Evolutionary conservation across 2,888 invertebrate genomes (phyloP), one percentile per base, ranked within the genome.

Genomic region (Apoderus coryli): DNA sequence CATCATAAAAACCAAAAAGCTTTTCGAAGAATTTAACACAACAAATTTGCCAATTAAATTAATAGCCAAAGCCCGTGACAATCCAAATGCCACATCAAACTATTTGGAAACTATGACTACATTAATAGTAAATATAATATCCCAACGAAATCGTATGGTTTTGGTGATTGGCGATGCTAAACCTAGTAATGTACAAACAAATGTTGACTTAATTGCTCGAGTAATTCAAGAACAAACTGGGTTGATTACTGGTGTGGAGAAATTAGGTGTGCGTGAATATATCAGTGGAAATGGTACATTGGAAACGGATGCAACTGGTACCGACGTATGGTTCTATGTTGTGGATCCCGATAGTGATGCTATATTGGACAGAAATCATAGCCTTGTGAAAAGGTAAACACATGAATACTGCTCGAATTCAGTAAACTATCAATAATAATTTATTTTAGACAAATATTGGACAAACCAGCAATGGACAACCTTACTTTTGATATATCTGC

Each of bases 251-350:
- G 80, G 86, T 0, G 67, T 90, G 25, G 89, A 90, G 50, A 76
- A 76, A 42, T 64, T 90, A n/a, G 75, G 80, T n/a, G 69, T 76
- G 2, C 67, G 79, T 31, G 76, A 81, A 49, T 75, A 65, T 41
- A 52, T 79, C 6, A 73, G 73, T 7, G 72, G 69, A 28, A 86
- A 85, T 50, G 77, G 79, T 3, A 79, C 81, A 0, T 54, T 85
- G 11, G 76, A 77, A 43, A 59, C 58, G 16, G 78, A 82, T 50
- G 61, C 69, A 0, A 65, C 67, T 4, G 82, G 80, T 4, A 84
- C 86, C 0, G 88, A 89, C 46, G 71, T 88, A 4, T 88, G 86
- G 84, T 72, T 90, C 53, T 88, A 88, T 47, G 67, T 79, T 0
- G 64, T 89, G 3, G 82, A 89, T 58, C 86, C 88, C 0, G 65